Percentiles rank a stretch among this genome's conserved stretches.
phyloP scores from a whole-genome alignment of 2,888 invertebrate species.

The Ophion ellenae region DNA sequence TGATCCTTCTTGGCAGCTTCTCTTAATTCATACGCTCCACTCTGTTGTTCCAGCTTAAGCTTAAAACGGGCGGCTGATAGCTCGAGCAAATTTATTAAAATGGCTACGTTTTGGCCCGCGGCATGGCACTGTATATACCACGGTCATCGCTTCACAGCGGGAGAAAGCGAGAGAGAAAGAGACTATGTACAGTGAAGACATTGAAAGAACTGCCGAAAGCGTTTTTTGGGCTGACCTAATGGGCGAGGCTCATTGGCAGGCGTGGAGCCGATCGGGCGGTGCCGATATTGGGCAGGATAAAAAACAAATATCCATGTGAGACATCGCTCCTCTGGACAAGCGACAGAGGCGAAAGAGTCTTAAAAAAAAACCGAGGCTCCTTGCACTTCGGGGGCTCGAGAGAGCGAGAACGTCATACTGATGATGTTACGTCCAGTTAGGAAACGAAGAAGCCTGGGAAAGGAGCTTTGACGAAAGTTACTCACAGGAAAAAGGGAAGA shows the following conservation, averaged over 20 bases:
- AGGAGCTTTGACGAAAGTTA: slow-evolving; percentile 35
- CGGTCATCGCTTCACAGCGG: slow-evolving; percentile 45
- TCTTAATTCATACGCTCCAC: slow-evolving; percentile 81
- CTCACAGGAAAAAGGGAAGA: slow-evolving; percentile 38
- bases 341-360: no score
- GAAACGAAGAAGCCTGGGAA: slow-evolving; percentile 53
- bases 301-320: no score
- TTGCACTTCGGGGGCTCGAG: no score
- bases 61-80: slow-evolving; percentile 68
- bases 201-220: not conserved
- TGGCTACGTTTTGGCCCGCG: slow-evolving; percentile 72
- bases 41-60: slow-evolving; percentile 83
- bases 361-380: no score
- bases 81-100: slow-evolving; percentile 81
- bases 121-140: slow-evolving; percentile 29
- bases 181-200: slow-evolving; percentile 5
- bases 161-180: not conserved
- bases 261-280: no score
- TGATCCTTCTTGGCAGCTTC: slow-evolving; percentile 72
- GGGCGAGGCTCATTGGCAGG: no score
- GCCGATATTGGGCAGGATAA: no score
- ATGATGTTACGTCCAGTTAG: slow-evolving; percentile 14
- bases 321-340: no score
- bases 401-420: no score
- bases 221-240: not conserved